Base-by-base conservation (phyloP, 2,888 invertebrate species). In the Drosophila mettleri region DNA sequence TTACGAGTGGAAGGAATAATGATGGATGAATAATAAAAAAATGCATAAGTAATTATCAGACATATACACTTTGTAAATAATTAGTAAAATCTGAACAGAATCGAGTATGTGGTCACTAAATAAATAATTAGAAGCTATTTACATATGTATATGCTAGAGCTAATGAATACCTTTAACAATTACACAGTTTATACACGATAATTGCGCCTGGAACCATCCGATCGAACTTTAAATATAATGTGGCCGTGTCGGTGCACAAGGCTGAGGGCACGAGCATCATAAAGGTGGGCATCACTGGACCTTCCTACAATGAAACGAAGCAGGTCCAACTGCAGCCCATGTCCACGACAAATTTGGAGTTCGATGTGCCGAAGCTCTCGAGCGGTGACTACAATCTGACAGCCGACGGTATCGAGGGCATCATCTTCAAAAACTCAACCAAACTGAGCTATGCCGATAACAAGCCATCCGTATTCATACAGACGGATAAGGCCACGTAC, bases 401-500 rank as follows among this genome's bases (percentile, higher is more conserved):
- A 14, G 90, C 89, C 2, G 76, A 69, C 12, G 97, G 97, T 10
- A 93, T 94, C 27, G 94, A 95, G 5, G 97, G 97, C 3, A 93
- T 96, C 18, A 93, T 94, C 66, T 97, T 98, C 91, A 93, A 94
- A 45, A 95, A 96, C 70, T 94, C 95, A n/a, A 95, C 95, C 2
- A 93, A 94, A 9, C 91, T 98, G 52, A 93, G 94, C 45, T 96
- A 95, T 92, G 94, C 95, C 41, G 94, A 95, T 69, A 96, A 97
- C 89, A 76, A 77, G 36, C 71, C 81, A 6, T 96, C 97, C 12
- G 94, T 97, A 14, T 96, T 97, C 88, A 95, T 98, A 70, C 98
- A 98, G 91, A 98, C 98, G 0, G 98, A 98, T 92, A 96, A 97
- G 92, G 95, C 97, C 10, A 95, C 98, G 71, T 98, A 98, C 92